Evolutionary conservation across 2,888 invertebrate species (phyloP), one percentile per base, ranked within the genome.

Genomic region (Chouioia cunea): DNA sequence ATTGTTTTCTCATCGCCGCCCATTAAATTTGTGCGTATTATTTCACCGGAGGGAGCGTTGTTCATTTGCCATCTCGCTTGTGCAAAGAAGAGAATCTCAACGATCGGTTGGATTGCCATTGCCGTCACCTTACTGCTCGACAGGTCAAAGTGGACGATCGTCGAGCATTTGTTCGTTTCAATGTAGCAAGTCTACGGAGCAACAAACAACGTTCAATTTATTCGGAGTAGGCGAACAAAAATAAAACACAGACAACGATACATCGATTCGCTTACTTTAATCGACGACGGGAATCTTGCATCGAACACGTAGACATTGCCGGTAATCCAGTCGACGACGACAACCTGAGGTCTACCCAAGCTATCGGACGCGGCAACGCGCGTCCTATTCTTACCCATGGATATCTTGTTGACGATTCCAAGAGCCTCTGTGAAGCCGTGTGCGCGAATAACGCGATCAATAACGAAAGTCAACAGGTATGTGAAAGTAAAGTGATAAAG

Each of bases 321-420:
- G 0, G 92, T 91, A 23, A 91, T 84, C 94, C 94, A 94, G 78
- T 95, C 94, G 1, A 93, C 87, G 0, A 92, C 88, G 48, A 94
- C 79, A 83, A 90, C 86, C 53, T 83, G 83, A 0, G 90, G 89
- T 70, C 82, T 83, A 0, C 88, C 89, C 15, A 89, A 81, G 16
- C 86, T 83, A 2, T 27, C 67, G 2, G 82, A 79, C 8, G 89
- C 79, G 59, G 79, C 82, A 0, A 79, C 80, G 1, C 85, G 78
- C 6, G 36, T 4, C 3, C 83, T 82, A 0, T 82, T 83, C 10
- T 85, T 85, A 44, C 83, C 78, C 20, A 88, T 67, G 60, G 87
- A 76, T 23, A 83, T 74, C 67, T 79, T 80, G 54, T 76, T 79
- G 36, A 86, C 75, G 14, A 71, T 79, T 18, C 84, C 82, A 4